Percentiles rank a stretch among this genome's conserved stretches.
Evolutionary conservation across 2,113 vertebrate genomes (phyloP).

Genomic region (Vidua chalybeata): DNA sequence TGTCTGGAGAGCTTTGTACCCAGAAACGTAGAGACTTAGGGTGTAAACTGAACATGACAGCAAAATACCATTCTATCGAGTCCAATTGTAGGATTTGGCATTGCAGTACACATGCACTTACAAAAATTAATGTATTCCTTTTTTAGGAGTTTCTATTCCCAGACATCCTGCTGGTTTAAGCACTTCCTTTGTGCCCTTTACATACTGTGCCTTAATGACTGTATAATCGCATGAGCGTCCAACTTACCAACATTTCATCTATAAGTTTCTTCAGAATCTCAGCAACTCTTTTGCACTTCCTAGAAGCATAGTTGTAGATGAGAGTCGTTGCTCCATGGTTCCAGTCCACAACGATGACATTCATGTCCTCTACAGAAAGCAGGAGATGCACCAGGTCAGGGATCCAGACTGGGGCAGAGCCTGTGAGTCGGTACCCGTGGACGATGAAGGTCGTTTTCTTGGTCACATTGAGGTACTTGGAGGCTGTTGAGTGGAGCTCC

Average conservation of each 20-base stretch:
- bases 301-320: slow-evolving; percentile 80
- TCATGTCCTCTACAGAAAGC: slow-evolving; percentile 80
- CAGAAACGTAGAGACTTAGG: neutral
- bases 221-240: accelerated
- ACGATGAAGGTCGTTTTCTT: slow-evolving; percentile 85
- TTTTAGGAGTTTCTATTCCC: neutral
- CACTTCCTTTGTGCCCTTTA: neutral
- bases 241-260: slow-evolving; percentile 83
- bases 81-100: neutral
- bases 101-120: neutral
- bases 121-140: neutral
- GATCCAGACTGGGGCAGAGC: slow-evolving; percentile 86
- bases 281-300: slow-evolving; percentile 81
- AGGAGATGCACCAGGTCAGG: slow-evolving; percentile 75
- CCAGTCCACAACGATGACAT: slow-evolving; percentile 91
- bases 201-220: neutral
- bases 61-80: neutral
- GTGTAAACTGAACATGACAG: neutral
- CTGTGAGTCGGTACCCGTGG: slow-evolving; percentile 88
- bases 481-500: slow-evolving; percentile 62
- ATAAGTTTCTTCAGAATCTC: slow-evolving; percentile 83
- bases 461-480: slow-evolving; percentile 76
- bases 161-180: neutral
- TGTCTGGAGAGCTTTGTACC: neutral
- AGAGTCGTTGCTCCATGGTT: slow-evolving; percentile 90